Evolutionary conservation across 2,113 vertebrate genomes (phyloP), one percentile per base, ranked within the genome.

Genomic region (Cololabis saira): DNA sequence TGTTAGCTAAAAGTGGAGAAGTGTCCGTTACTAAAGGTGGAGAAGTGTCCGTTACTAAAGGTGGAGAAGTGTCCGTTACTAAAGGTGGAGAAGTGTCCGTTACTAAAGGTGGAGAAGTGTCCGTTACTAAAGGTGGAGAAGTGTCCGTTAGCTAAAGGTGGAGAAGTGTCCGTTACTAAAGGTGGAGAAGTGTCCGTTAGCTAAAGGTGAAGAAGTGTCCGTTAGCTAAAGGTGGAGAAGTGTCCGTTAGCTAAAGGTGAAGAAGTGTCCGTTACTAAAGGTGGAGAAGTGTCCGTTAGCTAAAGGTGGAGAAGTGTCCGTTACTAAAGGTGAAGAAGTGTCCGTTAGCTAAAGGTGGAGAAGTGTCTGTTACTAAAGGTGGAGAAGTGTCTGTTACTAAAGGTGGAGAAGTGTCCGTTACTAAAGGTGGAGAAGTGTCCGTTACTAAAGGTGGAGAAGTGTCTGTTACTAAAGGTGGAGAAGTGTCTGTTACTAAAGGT

Each of bases 161-260:
- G 45, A 47, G 42, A 62, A 43, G 58, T 69, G 70, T 55, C 6
- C 44, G 42, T 63, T n/a, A 8, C 67, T 15, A 63, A 54, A 53
- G 47, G 41, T 57, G 69, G 37, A 60, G 24, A 9, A 30, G 8
- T 30, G n/a, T n/a, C n/a, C n/a, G n/a, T n/a, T n/a, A n/a, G n/a
- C n/a, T n/a, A n/a, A n/a, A n/a, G n/a, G n/a, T 70, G n/a, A 45
- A 47, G 42, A 62, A 43, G 58, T 69, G 70, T 55, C 6, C 44
- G 42, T 63, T n/a, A 8, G n/a, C 67, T 15, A 63, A 54, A 53
- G 47, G 41, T 57, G 69, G 37, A 60, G 24, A 9, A 30, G 8
- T 30, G n/a, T n/a, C n/a, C n/a, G n/a, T n/a, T n/a, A n/a, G n/a
- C n/a, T n/a, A n/a, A n/a, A n/a, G n/a, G n/a, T 70, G n/a, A 45